Evolutionary conservation across 2,888 invertebrate genomes (phyloP), one percentile per base, ranked within the genome.

Genomic region (Agelastica alni): DNA sequence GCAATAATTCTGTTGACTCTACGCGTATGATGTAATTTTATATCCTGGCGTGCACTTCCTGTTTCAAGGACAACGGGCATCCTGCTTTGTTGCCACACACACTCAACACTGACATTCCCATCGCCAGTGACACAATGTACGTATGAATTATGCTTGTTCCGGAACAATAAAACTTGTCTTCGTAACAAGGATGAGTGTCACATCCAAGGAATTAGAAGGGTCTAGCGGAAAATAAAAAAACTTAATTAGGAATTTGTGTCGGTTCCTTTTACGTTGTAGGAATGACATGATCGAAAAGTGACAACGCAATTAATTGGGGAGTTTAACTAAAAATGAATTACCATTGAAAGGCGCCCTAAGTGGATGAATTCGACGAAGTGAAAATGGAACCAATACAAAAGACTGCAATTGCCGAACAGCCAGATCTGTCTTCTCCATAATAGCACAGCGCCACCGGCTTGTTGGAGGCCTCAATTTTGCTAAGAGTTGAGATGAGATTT

Each of bases 61-160:
- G 34, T 36, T 22, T 43, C 43, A 36, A 51, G 41, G 16, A 28
- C 13, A 10, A 13, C 17, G 7, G 17, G 34, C 17, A 36, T 17
- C 34, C 51, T 42, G 51, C 36, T 51, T 43, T 43, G 42, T 36
- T 43, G 32, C 36, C 51, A 10, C 43, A 36, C 12, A 26, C 34
- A 26, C 42, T 36, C 51, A 26, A 10, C 34, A 17, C 20, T 22
- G 26, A 32, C 26, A 32, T 42, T 42, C 16, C 42, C 34, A 17
- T 28, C 36, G 32, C 17, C 17, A 26, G 28, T 43, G 42, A 28
- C 36, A 37, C 17, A 30, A 30, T 43, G 43, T 42, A 26, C 28
- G 17, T 30, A 43, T 30, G 42, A 18, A 31, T 44, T 31, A 31
- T 12, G 31, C 32, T 44, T 18, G 13, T 17, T 26, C 30, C 17